Conservation (phyloP, 2,797 vertebrate species). For the Paramormyrops hopkinsi region DNA sequence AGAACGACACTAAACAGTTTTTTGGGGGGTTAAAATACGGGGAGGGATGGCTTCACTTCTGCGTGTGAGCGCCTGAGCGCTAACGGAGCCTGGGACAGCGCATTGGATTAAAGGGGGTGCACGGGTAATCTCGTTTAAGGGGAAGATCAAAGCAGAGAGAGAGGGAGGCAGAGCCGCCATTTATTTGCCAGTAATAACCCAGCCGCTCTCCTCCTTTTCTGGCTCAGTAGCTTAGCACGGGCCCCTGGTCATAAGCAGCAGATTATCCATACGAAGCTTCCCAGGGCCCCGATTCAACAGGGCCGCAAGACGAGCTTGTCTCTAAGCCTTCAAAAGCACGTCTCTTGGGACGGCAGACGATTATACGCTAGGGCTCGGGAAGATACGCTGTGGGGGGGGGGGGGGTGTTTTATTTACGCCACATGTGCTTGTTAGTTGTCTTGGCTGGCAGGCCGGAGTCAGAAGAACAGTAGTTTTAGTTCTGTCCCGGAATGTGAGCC, state of each 20-base stretch:
- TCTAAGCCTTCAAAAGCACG: background rate
- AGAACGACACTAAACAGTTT: background rate
- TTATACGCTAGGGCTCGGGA: background rate
- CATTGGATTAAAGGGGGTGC: constrained; percentile 11
- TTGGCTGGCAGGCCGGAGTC: background rate
- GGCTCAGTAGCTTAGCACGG: background rate
- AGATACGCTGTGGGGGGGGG: background rate
- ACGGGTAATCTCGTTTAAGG: constrained; percentile 21
- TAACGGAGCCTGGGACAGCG: background rate
- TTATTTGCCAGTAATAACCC: constrained; percentile 20
- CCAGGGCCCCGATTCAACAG: background rate
- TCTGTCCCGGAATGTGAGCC: background rate
- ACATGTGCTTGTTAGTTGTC: background rate
- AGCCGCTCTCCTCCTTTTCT: background rate
- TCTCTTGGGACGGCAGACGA: background rate
- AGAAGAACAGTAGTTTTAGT: background rate
- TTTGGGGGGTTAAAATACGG: background rate
- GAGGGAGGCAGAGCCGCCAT: background rate
- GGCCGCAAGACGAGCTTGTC: background rate
- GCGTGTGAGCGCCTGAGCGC: background rate
- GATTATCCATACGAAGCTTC: background rate
- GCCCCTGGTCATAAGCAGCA: constrained; percentile 10
- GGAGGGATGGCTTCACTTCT: background rate
- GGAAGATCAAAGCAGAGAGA: constrained; percentile 14
- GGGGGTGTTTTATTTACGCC: background rate